A percentile compares a stretch with the other conserved stretches of the same genome.
Conservation (phyloP, 2,113 vertebrate species). For the Bubo blakistoni region DNA sequence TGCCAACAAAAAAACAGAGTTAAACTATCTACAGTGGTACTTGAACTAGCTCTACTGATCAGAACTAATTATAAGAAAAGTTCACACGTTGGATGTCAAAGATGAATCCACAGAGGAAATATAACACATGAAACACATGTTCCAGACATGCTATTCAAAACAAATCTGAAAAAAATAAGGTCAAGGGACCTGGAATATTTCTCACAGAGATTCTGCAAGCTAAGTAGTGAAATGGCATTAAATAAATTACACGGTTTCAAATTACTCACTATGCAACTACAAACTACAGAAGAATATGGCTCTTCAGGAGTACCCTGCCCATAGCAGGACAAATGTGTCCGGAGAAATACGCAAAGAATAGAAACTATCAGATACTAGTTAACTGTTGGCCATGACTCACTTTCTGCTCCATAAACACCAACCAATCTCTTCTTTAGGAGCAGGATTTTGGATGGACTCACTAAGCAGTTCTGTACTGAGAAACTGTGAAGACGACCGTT, state of each 20-base stretch:
- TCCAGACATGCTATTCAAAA: conserved; percentile 41
- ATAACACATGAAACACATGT: conserved; percentile 32
- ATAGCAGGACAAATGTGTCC: background rate
- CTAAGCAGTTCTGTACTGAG: background rate
- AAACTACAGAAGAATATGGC: background rate
- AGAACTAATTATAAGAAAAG: conserved; percentile 39
- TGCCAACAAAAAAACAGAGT: background rate
- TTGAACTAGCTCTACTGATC: conserved; percentile 17
- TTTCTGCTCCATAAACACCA: background rate
- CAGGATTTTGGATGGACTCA: background rate
- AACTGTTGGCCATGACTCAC: background rate
- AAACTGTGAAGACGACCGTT: background rate
- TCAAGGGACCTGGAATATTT: conserved; percentile 27
- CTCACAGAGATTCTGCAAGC: conserved; percentile 32
- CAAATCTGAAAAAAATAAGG: conserved; percentile 21
- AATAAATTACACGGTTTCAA: conserved; percentile 32
- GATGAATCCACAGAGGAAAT: conserved; percentile 52
- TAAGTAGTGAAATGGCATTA: background rate
- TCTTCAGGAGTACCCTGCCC: background rate
- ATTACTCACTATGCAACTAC: background rate
- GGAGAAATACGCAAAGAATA: background rate
- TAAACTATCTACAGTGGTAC: background rate
- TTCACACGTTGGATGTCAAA: conserved; percentile 36
- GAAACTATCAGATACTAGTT: background rate
- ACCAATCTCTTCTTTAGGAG: background rate